A percentile compares a stretch with the other conserved stretches of the same genome.
phyloP scores from a whole-genome alignment of 2,797 vertebrate genomes.

The Valencia hispanica region DNA sequence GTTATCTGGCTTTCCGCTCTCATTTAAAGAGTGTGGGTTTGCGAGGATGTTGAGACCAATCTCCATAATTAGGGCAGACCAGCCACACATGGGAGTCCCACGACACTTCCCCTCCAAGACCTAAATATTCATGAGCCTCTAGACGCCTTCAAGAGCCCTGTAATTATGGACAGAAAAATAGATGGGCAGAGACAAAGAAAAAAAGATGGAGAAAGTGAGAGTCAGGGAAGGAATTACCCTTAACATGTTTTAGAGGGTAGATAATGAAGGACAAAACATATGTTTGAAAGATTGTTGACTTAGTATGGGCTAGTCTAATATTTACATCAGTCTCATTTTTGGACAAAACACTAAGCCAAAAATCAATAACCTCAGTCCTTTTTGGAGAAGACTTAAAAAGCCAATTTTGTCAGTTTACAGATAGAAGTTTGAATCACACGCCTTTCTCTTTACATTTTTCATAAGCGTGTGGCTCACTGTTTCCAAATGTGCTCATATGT shows the following conservation, averaged over 20 bases:
- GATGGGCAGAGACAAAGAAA: slow-evolving; percentile 53
- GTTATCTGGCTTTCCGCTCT: slow-evolving; percentile 43
- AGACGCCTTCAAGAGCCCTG: slow-evolving; percentile 72
- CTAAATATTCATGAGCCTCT: slow-evolving; percentile 79
- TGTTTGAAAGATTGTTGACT: background rate
- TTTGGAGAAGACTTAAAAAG: background rate
- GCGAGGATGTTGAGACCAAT: slow-evolving; percentile 24
- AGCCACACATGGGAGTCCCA: slow-evolving; percentile 72
- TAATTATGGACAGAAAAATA: slow-evolving; percentile 69
- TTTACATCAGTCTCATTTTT: background rate
- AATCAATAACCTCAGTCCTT: slow-evolving; percentile 1
- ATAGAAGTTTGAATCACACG: slow-evolving; percentile 15
- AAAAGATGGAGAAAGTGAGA: slow-evolving; percentile 31
- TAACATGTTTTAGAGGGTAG: slow-evolving; percentile 25
- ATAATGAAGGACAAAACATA: background rate
- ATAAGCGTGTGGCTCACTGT: background rate
- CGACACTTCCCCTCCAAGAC: slow-evolving; percentile 68
- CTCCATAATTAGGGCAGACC: slow-evolving; percentile 76
- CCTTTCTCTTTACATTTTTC: too few relatives aligned
- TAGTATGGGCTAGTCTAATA: background rate
- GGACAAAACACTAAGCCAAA: background rate
- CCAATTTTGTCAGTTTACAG: background rate
- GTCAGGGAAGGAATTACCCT: slow-evolving; percentile 30
- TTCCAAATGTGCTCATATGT: background rate
- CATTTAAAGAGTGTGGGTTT: slow-evolving; percentile 19